phyloP scores from a whole-genome alignment of 1,140 invertebrate genomes.

The Micrasema longulum region DNA sequence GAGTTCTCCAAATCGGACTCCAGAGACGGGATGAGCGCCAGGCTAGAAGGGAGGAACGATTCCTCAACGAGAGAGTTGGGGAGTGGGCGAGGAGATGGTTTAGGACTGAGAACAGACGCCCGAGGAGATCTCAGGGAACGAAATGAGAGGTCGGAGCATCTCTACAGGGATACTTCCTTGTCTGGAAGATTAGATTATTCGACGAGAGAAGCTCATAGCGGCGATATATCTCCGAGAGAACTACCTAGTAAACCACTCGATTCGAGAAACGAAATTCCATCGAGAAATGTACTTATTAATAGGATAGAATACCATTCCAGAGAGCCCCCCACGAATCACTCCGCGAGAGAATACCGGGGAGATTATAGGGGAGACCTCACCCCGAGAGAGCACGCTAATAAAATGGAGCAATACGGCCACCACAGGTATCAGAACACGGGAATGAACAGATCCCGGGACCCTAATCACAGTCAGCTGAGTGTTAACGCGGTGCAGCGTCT shows the following conservation, averaged over 20 bases:
- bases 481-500: slow-evolving; percentile 60
- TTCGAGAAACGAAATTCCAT: slow-evolving; percentile 33
- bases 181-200: slow-evolving; percentile 31
- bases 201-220: slow-evolving; percentile 35
- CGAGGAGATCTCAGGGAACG: slow-evolving; percentile 40
- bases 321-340: slow-evolving; percentile 25
- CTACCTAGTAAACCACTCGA: slow-evolving; percentile 20
- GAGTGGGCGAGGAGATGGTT: slow-evolving; percentile 39
- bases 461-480: slow-evolving; percentile 65
- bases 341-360: slow-evolving; percentile 24
- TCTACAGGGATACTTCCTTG: slow-evolving; percentile 40
- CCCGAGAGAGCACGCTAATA: slow-evolving; percentile 29
- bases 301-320: slow-evolving; percentile 44
- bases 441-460: slow-evolving; percentile 58
- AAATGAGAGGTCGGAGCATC: slow-evolving; percentile 21
- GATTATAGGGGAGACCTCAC: slow-evolving; percentile 41
- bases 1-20: slow-evolving; percentile 24
- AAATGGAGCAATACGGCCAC: slow-evolving; percentile 46
- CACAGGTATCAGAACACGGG: slow-evolving; percentile 49
- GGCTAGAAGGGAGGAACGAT: slow-evolving; percentile 61
- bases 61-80: slow-evolving; percentile 17
- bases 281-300: slow-evolving; percentile 40
- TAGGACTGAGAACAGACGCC: slow-evolving; percentile 42
- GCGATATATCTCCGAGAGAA: slow-evolving; percentile 39
- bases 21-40: slow-evolving; percentile 39